Evolutionary conservation across 2,888 invertebrate genomes (phyloP).

Genomic region (Odontomyia ornata): DNA sequence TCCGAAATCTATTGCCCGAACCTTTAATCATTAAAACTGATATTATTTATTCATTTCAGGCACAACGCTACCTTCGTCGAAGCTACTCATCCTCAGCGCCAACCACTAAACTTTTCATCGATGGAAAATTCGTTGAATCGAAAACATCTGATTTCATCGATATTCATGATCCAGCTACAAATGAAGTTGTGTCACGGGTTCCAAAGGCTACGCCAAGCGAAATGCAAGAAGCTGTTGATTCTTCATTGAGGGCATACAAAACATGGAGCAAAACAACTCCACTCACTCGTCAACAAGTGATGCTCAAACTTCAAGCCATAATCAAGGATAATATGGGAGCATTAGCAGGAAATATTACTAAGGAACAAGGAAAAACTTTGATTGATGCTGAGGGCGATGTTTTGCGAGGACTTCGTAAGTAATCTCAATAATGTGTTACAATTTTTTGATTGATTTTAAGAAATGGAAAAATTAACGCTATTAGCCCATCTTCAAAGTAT

Average conservation of each 20-base stretch:
- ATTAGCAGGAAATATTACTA: constrained; percentile 89
- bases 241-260: constrained; percentile 80
- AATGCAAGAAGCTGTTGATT: constrained; percentile 87
- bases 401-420: constrained; percentile 93
- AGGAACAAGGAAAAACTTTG: constrained; percentile 97
- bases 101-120: constrained; percentile 92
- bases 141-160: constrained; percentile 94
- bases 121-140: constrained; percentile 94
- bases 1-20: too few species aligned
- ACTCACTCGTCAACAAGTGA: constrained; percentile 89
- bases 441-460: not conserved
- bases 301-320: constrained; percentile 87
- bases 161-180: constrained; percentile 93
- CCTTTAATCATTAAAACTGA: too few species aligned
- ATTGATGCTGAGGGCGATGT: constrained; percentile 99
- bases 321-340: constrained; percentile 88
- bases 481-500: too few species aligned
- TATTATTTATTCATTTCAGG: constrained; percentile 35
- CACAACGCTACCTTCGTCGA: constrained; percentile 56
- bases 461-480: not conserved
- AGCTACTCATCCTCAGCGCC: constrained; percentile 71
- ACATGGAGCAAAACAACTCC: constrained; percentile 93
- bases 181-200: constrained; percentile 82
- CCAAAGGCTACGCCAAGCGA: constrained; percentile 90
- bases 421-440: not conserved